These are phyloP conservation scores for Cercopithecus mitis DNA, from an alignment of 2,797 vertebrate genomes.

Conservation along the genomic window DNA sequence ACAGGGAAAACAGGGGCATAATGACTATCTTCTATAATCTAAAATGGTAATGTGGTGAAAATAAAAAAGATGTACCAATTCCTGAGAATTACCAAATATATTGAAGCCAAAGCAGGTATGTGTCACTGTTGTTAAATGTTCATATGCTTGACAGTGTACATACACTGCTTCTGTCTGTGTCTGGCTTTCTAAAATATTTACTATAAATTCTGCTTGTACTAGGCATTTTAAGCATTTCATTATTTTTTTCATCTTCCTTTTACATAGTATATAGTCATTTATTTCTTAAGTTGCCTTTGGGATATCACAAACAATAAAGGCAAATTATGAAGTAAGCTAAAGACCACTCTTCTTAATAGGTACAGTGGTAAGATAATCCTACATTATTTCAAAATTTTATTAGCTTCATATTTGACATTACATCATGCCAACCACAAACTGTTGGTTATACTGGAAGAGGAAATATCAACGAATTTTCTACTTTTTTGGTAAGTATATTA, in stretches of 20 bases:
- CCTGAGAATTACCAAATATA: not conserved
- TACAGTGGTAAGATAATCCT: not conserved
- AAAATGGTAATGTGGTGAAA: constrained; percentile 32
- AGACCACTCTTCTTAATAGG: not conserved
- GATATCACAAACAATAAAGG: not conserved
- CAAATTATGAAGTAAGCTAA: not conserved
- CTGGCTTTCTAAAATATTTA: constrained; percentile 27
- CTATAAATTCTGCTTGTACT: not conserved
- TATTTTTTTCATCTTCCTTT: not conserved
- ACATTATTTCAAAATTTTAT: not conserved
- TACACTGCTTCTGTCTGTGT: not conserved
- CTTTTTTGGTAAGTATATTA: not conserved
- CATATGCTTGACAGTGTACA: not conserved
- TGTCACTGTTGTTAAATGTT: not conserved
- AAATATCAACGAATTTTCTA: not conserved
- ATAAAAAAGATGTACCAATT: not conserved
- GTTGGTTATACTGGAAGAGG: not conserved
- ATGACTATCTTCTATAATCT: not conserved
- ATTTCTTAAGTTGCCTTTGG: not conserved
- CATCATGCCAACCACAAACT: not conserved
- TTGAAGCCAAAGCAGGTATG: not conserved
- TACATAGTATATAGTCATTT: not conserved
- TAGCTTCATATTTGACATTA: not conserved
- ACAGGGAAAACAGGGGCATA: not conserved
- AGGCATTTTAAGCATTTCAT: not conserved